phyloP scores from a whole-genome alignment of 2,888 invertebrate genomes.

The Hirtodrosophila duncani region DNA sequence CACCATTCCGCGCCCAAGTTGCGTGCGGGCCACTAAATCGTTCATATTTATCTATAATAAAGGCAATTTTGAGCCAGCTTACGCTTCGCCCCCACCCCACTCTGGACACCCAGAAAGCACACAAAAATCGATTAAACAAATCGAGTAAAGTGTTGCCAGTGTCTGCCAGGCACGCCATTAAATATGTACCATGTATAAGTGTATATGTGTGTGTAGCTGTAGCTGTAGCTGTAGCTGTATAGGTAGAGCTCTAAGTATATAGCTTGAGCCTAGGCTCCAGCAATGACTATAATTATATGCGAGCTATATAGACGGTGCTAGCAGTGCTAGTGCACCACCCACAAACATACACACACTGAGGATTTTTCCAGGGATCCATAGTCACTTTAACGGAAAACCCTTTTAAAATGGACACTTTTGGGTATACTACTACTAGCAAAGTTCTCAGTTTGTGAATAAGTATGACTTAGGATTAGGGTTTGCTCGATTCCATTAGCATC shows the following conservation, averaged over 20 bases:
- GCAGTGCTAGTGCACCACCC: too few relatives aligned
- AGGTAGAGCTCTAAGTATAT: constrained; percentile 58
- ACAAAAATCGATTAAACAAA: constrained; percentile 74
- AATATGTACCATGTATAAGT: too few relatives aligned
- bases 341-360: too few relatives aligned
- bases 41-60: constrained; percentile 67
- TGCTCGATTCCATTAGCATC: too few relatives aligned
- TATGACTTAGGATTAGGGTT: too few relatives aligned
- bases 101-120: not conserved
- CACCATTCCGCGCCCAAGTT: constrained; percentile 29
- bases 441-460: too few relatives aligned
- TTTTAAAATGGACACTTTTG: too few relatives aligned
- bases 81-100: not conserved
- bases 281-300: not conserved
- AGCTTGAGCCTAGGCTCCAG: constrained; percentile 23
- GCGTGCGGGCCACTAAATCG: constrained; percentile 64
- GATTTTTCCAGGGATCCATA: too few relatives aligned
- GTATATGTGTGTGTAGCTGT: too few relatives aligned
- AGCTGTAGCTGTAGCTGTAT: constrained; percentile 14
- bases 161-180: constrained; percentile 36
- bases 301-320: too few relatives aligned
- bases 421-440: too few relatives aligned
- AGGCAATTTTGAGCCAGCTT: constrained; percentile 53
- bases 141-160: constrained; percentile 64
- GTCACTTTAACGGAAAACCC: too few relatives aligned